These are phyloP conservation scores for Peromyscus leucopus DNA, from an alignment of 2,113 vertebrate species.

Conservation along the genomic window DNA sequence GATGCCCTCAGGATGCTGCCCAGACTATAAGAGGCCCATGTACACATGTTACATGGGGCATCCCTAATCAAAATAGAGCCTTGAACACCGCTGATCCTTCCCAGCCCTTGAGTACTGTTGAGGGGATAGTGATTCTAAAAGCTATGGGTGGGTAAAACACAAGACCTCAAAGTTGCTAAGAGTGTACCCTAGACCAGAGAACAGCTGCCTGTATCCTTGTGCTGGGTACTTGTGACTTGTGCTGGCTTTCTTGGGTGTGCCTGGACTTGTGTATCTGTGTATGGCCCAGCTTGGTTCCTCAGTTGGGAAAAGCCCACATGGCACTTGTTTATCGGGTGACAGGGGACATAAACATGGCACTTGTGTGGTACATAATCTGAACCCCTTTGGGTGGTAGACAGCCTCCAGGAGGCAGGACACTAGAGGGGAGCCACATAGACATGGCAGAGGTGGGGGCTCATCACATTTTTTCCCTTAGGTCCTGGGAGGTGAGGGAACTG, in stretches of 20 bases:
- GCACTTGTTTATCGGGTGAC: rapidly evolving
- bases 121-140: background rate
- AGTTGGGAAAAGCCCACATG: background rate
- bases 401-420: background rate
- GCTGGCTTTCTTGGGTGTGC: background rate
- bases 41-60: background rate
- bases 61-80: background rate
- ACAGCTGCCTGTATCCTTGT: background rate
- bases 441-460: background rate
- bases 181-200: background rate
- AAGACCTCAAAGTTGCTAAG: background rate
- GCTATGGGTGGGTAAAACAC: background rate
- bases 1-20: background rate
- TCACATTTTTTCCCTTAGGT: background rate
- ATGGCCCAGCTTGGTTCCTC: background rate
- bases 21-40: background rate
- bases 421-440: background rate
- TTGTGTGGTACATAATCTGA: background rate
- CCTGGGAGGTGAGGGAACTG: background rate
- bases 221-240: background rate
- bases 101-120: too few relatives aligned
- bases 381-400: background rate
- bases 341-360: too few relatives aligned
- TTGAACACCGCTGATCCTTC: rapidly evolving
- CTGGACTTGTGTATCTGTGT: background rate